These are phyloP conservation scores for Melanophora roralis DNA, from an alignment of 2,888 invertebrate species.

Conservation along the genomic window DNA sequence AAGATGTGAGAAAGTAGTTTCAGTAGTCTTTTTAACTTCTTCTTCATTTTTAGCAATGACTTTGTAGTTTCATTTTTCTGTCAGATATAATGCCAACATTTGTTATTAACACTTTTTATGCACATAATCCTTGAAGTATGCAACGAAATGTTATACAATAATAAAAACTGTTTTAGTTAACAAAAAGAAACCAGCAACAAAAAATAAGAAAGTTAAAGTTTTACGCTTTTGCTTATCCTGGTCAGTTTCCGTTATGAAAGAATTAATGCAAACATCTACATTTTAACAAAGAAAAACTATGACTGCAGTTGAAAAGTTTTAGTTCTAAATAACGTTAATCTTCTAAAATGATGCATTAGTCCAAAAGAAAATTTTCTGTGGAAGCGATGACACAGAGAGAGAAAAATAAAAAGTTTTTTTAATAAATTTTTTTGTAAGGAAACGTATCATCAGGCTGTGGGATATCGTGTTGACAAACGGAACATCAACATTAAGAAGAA, in stretches of 20 bases:
- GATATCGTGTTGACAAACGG: slow-evolving; percentile 59
- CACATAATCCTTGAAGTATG: slow-evolving; percentile 51
- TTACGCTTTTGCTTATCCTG: slow-evolving; percentile 58
- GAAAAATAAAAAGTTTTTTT: background rate
- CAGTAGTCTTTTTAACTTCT: slow-evolving; percentile 40
- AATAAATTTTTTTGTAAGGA: slow-evolving; percentile 2
- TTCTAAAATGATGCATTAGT: slow-evolving; percentile 62
- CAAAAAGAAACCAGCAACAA: background rate
- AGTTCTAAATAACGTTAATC: slow-evolving; percentile 59
- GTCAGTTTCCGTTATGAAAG: slow-evolving; percentile 54
- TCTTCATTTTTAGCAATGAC: slow-evolving; percentile 11
- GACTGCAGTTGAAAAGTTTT: slow-evolving; percentile 39
- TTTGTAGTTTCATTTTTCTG: slow-evolving; percentile 33
- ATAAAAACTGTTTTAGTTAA: background rate
- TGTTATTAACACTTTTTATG: slow-evolving; percentile 61
- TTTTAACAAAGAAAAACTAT: slow-evolving; percentile 8
- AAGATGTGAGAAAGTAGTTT: slow-evolving; percentile 14
- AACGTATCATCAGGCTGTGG: slow-evolving; percentile 54
- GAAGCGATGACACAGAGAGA: background rate
- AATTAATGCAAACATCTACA: slow-evolving; percentile 1
- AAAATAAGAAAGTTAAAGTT: slow-evolving; percentile 52
- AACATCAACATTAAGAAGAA: slow-evolving; percentile 45
- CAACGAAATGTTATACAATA: background rate
- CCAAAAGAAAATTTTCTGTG: slow-evolving; percentile 20
- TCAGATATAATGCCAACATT: slow-evolving; percentile 58